Conservation (phyloP, 2,797 vertebrate species). For the Enteromius trimaculatus region DNA sequence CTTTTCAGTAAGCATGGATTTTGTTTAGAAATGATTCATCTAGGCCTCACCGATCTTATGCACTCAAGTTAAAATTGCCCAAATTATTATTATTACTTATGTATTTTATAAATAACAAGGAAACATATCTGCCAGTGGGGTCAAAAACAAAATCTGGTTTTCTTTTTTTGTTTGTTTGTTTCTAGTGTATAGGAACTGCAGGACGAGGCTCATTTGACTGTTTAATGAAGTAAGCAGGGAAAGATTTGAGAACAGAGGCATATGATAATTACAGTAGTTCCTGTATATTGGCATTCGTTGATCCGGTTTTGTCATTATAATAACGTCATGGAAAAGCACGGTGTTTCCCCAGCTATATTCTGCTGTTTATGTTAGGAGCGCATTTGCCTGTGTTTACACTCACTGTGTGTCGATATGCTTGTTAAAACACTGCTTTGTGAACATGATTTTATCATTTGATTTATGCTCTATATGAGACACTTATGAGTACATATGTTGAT, state of each 20-base stretch:
- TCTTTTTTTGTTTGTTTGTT: background rate
- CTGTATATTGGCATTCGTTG: constrained; percentile 66
- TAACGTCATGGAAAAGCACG: constrained; percentile 73
- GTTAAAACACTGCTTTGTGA: constrained; percentile 27
- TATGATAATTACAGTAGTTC: constrained; percentile 68
- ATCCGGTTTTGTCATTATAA: constrained; percentile 73
- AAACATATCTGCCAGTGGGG: background rate
- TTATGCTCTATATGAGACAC: background rate
- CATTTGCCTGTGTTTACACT: constrained; percentile 75
- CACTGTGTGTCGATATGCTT: constrained; percentile 72
- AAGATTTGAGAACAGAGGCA: constrained; percentile 74
- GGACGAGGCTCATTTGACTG: constrained; percentile 72
- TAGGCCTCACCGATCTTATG: background rate
- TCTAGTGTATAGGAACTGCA: constrained; percentile 66
- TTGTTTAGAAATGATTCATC: background rate
- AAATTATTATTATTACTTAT: too few relatives aligned
- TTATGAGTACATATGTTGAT: background rate
- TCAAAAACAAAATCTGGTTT: background rate
- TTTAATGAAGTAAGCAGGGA: constrained; percentile 72
- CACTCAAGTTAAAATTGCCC: background rate
- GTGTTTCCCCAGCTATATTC: constrained; percentile 73
- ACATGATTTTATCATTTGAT: background rate
- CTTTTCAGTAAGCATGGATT: too few relatives aligned
- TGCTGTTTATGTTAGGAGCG: constrained; percentile 78
- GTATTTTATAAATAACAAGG: too few relatives aligned